Percentiles rank a stretch among this genome's conserved stretches.
Conservation (phyloP, 2,888 invertebrate genomes). For the Cistogaster globosa region DNA sequence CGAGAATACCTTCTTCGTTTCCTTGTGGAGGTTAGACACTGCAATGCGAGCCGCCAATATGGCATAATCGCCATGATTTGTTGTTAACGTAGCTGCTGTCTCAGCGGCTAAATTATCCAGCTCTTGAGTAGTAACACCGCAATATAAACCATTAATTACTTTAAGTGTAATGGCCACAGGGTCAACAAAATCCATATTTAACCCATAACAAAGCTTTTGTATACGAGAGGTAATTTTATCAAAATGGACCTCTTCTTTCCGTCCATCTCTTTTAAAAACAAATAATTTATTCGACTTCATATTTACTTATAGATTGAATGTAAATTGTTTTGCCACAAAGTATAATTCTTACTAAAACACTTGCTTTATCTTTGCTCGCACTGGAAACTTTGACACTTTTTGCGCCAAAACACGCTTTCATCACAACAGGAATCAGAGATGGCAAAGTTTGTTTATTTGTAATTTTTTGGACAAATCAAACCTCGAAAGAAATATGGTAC, state of each 20-base stretch:
- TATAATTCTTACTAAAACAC: too few relatives aligned
- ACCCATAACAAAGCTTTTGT: slow-evolving; percentile 96
- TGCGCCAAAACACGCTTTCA: slow-evolving; percentile 61
- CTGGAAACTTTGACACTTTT: slow-evolving; percentile 27
- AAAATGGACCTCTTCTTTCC: slow-evolving; percentile 95
- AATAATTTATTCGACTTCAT: slow-evolving; percentile 80
- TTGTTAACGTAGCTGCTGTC: slow-evolving; percentile 99
- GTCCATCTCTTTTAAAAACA: slow-evolving; percentile 88
- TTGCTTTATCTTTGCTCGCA: not conserved
- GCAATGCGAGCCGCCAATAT: slow-evolving; percentile 94
- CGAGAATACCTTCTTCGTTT: slow-evolving; percentile 97
- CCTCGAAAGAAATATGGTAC: too few relatives aligned
- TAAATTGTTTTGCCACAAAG: too few relatives aligned
- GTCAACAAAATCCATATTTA: slow-evolving; percentile 98
- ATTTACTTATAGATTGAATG: not conserved
- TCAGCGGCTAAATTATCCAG: slow-evolving; percentile 99
- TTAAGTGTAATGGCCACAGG: slow-evolving; percentile 95
- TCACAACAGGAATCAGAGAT: not conserved
- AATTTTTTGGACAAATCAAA: too few relatives aligned
- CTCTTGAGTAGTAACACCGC: slow-evolving; percentile 98
- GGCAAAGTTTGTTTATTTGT: too few relatives aligned
- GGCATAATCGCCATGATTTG: slow-evolving; percentile 98
- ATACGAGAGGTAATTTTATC: slow-evolving; percentile 99
- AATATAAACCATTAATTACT: slow-evolving; percentile 97
- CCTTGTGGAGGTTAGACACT: slow-evolving; percentile 98